phyloP scores from a whole-genome alignment of 1,140 invertebrate genomes.

The Camponotus pennsylvanicus region DNA sequence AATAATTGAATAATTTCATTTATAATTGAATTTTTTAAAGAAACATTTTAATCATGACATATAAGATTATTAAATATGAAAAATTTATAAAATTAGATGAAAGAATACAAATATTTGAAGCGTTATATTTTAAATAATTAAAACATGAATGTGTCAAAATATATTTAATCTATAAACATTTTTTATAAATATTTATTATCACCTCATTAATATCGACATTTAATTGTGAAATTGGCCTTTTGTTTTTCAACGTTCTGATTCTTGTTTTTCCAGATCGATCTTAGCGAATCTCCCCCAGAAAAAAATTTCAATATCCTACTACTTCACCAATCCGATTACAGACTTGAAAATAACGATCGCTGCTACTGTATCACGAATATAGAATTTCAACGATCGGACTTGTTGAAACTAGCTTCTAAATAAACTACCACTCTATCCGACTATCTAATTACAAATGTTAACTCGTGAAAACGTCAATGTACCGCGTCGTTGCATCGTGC shows the following conservation, averaged over 20 bases:
- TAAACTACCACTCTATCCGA: conserved; percentile 3
- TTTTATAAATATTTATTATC: background rate
- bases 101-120: background rate
- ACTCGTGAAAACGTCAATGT: conserved; percentile 31
- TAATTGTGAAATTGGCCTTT: background rate
- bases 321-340: background rate
- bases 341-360: background rate
- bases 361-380: background rate
- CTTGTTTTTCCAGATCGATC: background rate
- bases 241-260: background rate
- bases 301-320: background rate
- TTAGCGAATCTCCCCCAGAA: background rate
- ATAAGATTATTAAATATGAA: background rate
- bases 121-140: background rate
- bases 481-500: background rate
- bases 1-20: background rate
- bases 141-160: background rate
- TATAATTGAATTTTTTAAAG: background rate
- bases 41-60: background rate
- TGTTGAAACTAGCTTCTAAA: conserved; percentile 34
- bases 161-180: background rate
- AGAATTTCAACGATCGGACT: background rate
- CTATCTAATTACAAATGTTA: conserved; percentile 52
- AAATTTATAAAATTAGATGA: background rate
- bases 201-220: background rate